phyloP scores from a whole-genome alignment of 2,113 vertebrate species.

The Pteropus alecto region DNA sequence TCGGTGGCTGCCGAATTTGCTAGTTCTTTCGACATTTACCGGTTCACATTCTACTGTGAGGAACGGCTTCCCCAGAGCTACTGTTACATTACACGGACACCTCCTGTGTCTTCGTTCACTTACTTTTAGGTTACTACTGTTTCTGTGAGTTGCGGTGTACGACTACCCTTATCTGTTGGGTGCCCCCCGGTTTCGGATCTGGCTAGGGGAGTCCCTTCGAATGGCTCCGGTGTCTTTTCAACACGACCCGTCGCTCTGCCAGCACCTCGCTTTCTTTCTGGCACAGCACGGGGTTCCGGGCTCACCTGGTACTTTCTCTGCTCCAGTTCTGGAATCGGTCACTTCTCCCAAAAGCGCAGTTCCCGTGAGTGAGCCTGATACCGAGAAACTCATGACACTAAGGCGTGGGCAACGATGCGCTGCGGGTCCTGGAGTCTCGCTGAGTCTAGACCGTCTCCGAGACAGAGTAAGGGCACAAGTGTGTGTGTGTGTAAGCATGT shows the following conservation, averaged over 20 bases:
- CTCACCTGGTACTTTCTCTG: not conserved
- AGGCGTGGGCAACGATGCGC: too few species aligned
- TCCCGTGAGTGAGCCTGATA: not conserved
- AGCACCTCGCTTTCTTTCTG: not conserved
- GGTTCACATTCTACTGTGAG: not conserved
- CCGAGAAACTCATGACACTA: not conserved
- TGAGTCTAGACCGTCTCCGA: not conserved
- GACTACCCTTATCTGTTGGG: too few species aligned
- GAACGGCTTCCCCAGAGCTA: not conserved
- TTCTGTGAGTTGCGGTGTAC: not conserved
- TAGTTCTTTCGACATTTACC: too few species aligned
- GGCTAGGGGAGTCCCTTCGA: not conserved
- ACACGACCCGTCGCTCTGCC: fast-evolving
- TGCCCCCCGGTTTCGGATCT: not conserved
- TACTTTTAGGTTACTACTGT: fast-evolving
- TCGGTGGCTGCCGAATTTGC: not conserved
- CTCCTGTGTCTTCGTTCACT: not conserved
- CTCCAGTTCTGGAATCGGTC: not conserved
- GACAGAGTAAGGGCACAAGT: not conserved
- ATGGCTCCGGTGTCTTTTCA: not conserved
- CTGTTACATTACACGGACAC: fast-evolving
- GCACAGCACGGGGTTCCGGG: not conserved
- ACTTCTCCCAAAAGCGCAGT: not conserved
- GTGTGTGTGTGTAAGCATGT: fast-evolving
- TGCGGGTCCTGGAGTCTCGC: not conserved